These are phyloP conservation scores for Montipora cactus DNA, from an alignment of 64 coral and sea anemone genomes.

Conservation along the genomic window DNA sequence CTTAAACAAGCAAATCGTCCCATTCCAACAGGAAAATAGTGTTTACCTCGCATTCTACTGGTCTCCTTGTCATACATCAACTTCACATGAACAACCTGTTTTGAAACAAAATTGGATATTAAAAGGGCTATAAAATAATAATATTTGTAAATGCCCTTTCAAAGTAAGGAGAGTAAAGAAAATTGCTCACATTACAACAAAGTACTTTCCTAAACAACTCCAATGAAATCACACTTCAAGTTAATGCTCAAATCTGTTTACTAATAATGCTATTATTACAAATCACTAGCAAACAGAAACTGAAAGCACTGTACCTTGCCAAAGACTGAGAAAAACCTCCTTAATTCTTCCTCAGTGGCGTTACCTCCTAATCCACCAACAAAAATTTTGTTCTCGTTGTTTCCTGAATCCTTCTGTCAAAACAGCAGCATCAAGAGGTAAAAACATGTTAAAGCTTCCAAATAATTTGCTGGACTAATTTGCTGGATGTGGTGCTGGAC, in stretches of 20 bases:
- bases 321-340: conserved; percentile 54
- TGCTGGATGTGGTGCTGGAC: too few species aligned
- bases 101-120: too few species aligned
- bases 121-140: too few species aligned
- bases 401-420: conserved; percentile 51
- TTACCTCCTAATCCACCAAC: conserved; percentile 76
- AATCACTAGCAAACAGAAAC: neutral
- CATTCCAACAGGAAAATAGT: neutral
- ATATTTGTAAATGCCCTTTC: too few species aligned
- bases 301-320: conserved; percentile 46
- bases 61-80: conserved; percentile 76
- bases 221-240: too few species aligned
- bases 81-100: conserved; percentile 73
- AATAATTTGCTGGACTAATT: too few species aligned
- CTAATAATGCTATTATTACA: neutral
- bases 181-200: too few species aligned
- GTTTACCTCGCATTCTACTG: conserved; percentile 55
- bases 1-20: neutral
- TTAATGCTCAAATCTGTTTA: too few species aligned
- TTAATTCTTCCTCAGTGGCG: conserved; percentile 79
- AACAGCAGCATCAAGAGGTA: neutral
- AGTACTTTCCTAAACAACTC: too few species aligned
- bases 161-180: too few species aligned
- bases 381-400: conserved; percentile 82
- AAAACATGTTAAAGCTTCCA: neutral